Conservation (phyloP, 2,888 invertebrate genomes). For the Subacronicta megacephala region DNA sequence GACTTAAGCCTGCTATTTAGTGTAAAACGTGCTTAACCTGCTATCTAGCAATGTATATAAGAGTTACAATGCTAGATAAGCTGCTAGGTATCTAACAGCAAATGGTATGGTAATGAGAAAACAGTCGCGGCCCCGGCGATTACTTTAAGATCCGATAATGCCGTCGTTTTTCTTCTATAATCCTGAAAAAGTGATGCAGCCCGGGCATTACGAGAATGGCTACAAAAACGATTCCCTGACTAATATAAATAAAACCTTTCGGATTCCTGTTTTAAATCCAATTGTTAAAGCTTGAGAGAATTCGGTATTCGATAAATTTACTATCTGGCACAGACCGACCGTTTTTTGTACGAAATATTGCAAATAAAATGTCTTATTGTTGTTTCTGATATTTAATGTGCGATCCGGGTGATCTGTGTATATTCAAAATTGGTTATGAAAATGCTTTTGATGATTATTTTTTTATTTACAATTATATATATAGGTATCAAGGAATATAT, state of each 20-base stretch:
- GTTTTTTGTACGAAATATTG: conserved; percentile 28
- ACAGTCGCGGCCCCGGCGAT: conserved; percentile 75
- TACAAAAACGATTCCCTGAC: conserved; percentile 73
- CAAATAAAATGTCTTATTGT: conserved; percentile 12
- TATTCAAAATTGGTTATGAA: not conserved
- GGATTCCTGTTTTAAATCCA: conserved; percentile 72
- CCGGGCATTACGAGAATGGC: conserved; percentile 69
- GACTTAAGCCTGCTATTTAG: conserved; percentile 39
- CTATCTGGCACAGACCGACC: conserved; percentile 34
- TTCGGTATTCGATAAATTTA: conserved; percentile 57
- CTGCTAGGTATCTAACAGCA: conserved; percentile 51
- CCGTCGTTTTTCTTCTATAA: conserved; percentile 85
- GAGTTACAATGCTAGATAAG: conserved; percentile 21
- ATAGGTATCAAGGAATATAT: too few species aligned
- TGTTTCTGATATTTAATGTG: not conserved
- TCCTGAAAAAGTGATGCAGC: conserved; percentile 84
- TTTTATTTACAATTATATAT: too few species aligned
- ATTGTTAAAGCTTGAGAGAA: conserved; percentile 60
- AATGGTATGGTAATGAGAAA: conserved; percentile 81
- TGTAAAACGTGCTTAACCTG: conserved; percentile 20
- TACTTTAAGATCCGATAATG: conserved; percentile 85
- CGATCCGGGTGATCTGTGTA: not conserved
- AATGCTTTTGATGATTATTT: not conserved
- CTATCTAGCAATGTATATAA: conserved; percentile 24
- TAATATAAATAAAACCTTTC: conserved; percentile 77